phyloP scores from a whole-genome alignment of 2,888 invertebrate species.

The Syrista parreyssii region DNA sequence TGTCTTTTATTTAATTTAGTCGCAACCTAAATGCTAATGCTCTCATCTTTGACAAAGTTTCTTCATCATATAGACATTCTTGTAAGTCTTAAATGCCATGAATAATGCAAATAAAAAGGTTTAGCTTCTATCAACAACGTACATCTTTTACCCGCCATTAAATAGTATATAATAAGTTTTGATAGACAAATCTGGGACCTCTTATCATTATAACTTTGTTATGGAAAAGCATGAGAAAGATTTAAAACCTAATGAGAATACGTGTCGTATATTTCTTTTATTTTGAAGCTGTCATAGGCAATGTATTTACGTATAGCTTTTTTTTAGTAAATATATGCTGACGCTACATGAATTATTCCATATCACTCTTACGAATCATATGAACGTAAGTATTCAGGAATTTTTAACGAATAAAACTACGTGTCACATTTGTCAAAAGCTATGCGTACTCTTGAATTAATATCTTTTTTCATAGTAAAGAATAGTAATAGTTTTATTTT shows the following conservation, averaged over 20 bases:
- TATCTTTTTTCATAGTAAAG: not conserved
- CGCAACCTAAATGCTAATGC: not conserved
- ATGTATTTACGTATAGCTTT: not conserved
- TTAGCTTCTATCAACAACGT: not conserved
- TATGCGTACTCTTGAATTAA: not conserved
- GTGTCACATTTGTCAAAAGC: not conserved
- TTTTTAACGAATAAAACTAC: not conserved
- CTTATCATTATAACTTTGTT: not conserved
- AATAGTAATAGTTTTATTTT: not conserved
- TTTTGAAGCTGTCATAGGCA: not conserved
- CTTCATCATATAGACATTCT: not conserved
- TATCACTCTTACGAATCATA: not conserved
- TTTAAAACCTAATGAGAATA: not conserved
- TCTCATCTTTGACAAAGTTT: not conserved
- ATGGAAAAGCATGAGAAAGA: not conserved
- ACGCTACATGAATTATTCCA: not conserved
- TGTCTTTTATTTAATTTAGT: not conserved
- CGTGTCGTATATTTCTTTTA: not conserved
- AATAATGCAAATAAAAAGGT: not conserved
- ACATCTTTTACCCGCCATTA: not conserved
- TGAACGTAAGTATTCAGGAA: not conserved
- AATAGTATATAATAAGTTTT: not conserved
- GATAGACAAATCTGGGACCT: not conserved
- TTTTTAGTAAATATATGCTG: not conserved
- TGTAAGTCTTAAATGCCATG: not conserved